A percentile compares a stretch with the other conserved stretches of the same genome.
Conservation (phyloP, 1,140 invertebrate species). For the Euwallacea fornicatus region DNA sequence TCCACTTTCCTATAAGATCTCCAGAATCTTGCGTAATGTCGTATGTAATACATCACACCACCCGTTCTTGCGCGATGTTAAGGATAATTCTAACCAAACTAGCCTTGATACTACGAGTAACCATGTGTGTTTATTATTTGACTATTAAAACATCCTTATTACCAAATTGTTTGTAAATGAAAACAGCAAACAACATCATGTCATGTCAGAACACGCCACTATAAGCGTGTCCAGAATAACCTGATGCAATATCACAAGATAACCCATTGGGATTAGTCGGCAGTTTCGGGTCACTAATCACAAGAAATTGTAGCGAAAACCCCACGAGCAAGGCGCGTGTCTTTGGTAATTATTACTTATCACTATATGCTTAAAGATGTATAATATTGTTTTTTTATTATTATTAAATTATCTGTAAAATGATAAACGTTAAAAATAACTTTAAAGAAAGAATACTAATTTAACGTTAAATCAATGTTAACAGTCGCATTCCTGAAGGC, state of each 20-base stretch:
- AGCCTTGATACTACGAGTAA: too few relatives aligned
- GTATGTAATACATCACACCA: too few relatives aligned
- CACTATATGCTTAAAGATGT: neutral
- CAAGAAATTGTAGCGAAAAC: slow-evolving; percentile 6
- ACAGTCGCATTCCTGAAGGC: slow-evolving; percentile 1
- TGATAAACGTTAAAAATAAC: too few relatives aligned
- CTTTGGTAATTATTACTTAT: neutral
- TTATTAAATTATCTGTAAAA: neutral
- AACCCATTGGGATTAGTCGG: neutral
- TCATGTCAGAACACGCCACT: neutral
- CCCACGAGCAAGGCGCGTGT: slow-evolving; percentile 10
- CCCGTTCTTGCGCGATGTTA: too few relatives aligned
- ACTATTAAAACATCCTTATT: too few relatives aligned
- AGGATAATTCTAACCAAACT: too few relatives aligned
- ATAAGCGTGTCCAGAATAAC: slow-evolving; percentile 10
- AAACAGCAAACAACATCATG: slow-evolving; percentile 9
- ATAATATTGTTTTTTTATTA: neutral
- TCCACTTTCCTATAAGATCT: too few relatives aligned
- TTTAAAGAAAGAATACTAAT: neutral
- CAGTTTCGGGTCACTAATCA: neutral
- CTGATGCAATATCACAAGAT: neutral
- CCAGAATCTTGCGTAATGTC: too few relatives aligned
- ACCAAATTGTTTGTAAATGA: neutral
- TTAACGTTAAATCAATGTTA: neutral
- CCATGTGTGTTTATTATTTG: too few relatives aligned